Conservation (phyloP, 2,888 invertebrate species). For the Ametastegia equiseti region DNA sequence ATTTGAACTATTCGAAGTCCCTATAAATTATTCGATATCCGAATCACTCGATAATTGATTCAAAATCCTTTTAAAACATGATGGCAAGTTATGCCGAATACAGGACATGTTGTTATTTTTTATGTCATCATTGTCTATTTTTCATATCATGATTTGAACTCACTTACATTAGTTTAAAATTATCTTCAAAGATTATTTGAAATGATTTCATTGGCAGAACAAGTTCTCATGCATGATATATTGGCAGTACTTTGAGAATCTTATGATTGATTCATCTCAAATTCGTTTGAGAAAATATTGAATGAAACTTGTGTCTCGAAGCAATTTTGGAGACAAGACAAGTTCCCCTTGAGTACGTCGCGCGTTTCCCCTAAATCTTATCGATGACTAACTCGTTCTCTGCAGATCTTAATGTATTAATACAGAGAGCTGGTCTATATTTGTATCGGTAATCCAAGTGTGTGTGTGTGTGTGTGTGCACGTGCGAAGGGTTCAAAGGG, state of each 20-base stretch:
- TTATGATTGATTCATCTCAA: background rate
- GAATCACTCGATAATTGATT: background rate
- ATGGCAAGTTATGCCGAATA: background rate
- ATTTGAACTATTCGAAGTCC: no score
- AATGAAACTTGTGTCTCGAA: background rate
- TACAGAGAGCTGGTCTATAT: background rate
- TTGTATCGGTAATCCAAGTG: background rate
- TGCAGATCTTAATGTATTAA: background rate
- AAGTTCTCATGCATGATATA: background rate
- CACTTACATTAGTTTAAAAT: no score
- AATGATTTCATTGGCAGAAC: background rate
- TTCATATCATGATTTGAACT: no score
- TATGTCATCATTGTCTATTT: no score
- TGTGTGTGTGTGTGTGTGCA: background rate
- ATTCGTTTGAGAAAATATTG: background rate
- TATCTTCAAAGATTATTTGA: background rate
- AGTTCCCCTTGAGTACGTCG: background rate
- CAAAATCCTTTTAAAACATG: background rate
- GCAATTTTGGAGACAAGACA: background rate
- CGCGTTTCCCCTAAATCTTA: background rate
- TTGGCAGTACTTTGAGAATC: background rate
- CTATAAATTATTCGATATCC: background rate
- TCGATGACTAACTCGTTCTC: background rate
- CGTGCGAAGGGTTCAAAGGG: constrained; percentile 23
- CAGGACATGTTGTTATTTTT: background rate